Percentiles rank a stretch among this genome's conserved stretches.
phyloP scores from a whole-genome alignment of 1,140 invertebrate genomes.

The Halesus radiatus region DNA sequence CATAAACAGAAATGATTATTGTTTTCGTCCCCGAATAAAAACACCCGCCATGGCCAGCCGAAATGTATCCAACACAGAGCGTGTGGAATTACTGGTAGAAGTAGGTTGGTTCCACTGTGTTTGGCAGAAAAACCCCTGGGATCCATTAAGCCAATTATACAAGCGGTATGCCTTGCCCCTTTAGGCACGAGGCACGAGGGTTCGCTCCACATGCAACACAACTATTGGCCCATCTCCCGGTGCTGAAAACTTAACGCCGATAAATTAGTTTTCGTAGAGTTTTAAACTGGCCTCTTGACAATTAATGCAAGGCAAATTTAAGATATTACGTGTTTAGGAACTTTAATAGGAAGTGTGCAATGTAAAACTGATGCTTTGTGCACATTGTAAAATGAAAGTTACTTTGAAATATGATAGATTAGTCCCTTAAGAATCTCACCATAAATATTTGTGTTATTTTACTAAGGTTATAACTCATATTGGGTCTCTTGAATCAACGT shows the following conservation, averaged over 20 bases:
- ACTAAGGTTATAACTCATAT: too few relatives aligned
- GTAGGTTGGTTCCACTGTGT: not conserved
- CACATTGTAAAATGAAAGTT: too few relatives aligned
- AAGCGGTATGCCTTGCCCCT: constrained; percentile 44
- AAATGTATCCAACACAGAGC: constrained; percentile 43
- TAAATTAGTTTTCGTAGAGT: constrained; percentile 37
- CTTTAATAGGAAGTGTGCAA: too few relatives aligned
- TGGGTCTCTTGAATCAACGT: too few relatives aligned
- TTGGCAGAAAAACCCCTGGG: constrained; percentile 48
- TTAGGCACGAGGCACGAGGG: constrained; percentile 40
- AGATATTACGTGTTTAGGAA: not conserved
- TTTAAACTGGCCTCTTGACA: constrained; percentile 33
- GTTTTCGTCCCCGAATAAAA: constrained; percentile 9
- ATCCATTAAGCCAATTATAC: constrained; percentile 56
- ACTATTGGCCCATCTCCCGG: constrained; percentile 43
- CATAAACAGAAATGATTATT: not conserved
- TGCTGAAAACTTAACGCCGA: constrained; percentile 43
- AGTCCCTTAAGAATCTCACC: too few relatives aligned
- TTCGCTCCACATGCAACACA: constrained; percentile 47
- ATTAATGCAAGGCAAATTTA: constrained; percentile 29
- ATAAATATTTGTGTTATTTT: too few relatives aligned
- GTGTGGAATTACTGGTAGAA: constrained; percentile 29
- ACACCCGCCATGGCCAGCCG: constrained; percentile 9
- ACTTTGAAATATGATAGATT: too few relatives aligned
- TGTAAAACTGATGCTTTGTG: too few relatives aligned